Evolutionary conservation across 2,113 vertebrate genomes (phyloP).

Genomic region (Amblyornis subalaris): DNA sequence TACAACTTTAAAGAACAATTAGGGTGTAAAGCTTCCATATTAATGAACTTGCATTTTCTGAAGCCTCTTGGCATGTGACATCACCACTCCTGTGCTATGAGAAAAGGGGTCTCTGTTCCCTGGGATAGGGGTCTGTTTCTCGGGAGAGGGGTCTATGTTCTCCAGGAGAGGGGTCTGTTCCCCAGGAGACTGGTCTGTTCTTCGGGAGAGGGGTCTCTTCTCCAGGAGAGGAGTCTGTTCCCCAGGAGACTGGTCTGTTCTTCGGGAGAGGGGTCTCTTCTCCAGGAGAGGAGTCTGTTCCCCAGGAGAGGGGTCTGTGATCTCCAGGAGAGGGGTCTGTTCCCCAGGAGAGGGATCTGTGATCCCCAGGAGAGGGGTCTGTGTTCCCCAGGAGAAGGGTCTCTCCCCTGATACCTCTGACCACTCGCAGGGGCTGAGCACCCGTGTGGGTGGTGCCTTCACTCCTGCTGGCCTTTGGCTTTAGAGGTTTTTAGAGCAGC

Average conservation of each 20-base stretch:
- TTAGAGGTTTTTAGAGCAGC: background rate
- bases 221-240: no score
- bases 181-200: no score
- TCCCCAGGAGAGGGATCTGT: background rate
- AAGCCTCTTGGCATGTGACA: background rate
- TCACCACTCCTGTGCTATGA: background rate
- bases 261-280: background rate
- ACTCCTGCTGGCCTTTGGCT: background rate
- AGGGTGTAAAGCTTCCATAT: background rate
- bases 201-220: background rate
- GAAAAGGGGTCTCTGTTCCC: no score
- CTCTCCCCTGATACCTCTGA: background rate
- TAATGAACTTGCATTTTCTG: background rate
- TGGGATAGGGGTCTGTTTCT: background rate
- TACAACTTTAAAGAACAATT: background rate
- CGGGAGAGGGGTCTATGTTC: background rate
- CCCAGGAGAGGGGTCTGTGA: no score
- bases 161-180: no score
- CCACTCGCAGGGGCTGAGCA: accelerated
- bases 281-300: no score
- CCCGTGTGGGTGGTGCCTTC: accelerated
- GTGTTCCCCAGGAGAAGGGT: background rate
- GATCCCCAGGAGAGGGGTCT: no score
- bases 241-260: background rate
- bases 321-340: background rate